Base-by-base conservation (phyloP, 2,888 invertebrate species). In the Lissonota sp. region DNA sequence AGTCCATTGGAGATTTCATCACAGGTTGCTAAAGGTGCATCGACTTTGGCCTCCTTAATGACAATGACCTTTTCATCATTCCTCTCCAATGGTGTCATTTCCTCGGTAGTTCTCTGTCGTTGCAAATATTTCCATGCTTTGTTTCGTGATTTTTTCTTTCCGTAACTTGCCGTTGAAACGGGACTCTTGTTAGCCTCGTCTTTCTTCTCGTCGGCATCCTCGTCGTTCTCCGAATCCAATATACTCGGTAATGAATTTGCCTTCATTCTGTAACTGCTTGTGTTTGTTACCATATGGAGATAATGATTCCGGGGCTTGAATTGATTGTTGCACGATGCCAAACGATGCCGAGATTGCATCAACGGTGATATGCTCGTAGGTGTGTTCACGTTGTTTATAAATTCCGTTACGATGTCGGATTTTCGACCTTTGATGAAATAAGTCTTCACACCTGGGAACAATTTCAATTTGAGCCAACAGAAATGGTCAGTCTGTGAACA, bases 171-270 rank as follows among this genome's bases (percentile, higher is more conserved):
- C 0, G 95, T 95, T 63, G 96, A 95, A 5, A 95, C 95, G 0
- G 96, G 96, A 87, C 95, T 96, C 93, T 95, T 96, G 57, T 95
- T 94, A 26, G 94, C 93, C 72, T 93, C 93, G 62, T 93, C 94
- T 40, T 92, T 93, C 46, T 87, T 85, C 49, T 93, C 93, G 86
- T 92, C 94, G 80, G 93, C 93, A 74, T 95, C 95, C 79, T 94
- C 93, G 83, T 96, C 96, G 55, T 95, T 95, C 81, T 96, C 96
- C 0, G 96, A 96, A 88, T 97, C 97, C 87, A 97, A 93, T 88
- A 97, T 97, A 89, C 97, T 97, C 0, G 97, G 97, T 88, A 97
- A 92, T 76, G 97, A 97, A 89, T 95, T 97, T 66, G 97, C 97
- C 92, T 96, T 94, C 91, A 93, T 88, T 62, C 89, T 87, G 78